Percentiles rank a stretch among this genome's conserved stretches.
Evolutionary conservation across 2,113 vertebrate genomes (phyloP).

Genomic region (Chitala chitala): DNA sequence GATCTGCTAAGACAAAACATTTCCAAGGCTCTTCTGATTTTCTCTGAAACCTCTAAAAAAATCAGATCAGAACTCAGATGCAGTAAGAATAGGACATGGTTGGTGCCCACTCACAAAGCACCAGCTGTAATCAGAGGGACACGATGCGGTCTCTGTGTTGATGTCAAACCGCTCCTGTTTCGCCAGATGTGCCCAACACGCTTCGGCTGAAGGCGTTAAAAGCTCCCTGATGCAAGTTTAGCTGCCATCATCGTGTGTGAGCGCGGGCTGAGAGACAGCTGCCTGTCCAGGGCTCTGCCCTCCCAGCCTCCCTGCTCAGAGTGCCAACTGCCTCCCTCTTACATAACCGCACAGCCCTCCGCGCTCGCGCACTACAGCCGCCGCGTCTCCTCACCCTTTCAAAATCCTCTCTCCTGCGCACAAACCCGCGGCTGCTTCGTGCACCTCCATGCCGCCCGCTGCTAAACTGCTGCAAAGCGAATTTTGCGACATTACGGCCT

Average conservation of each 20-base stretch:
- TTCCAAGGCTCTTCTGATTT: no score
- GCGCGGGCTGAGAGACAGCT: slow-evolving; percentile 46
- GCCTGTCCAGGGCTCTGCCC: slow-evolving; percentile 50
- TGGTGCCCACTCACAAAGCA: no score
- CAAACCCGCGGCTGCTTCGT: background rate
- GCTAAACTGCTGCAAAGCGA: background rate
- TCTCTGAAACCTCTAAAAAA: no score
- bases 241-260: background rate
- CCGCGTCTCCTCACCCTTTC: slow-evolving; percentile 49
- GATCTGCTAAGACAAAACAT: no score
- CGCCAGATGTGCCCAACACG: no score
- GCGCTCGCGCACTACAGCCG: slow-evolving; percentile 34
- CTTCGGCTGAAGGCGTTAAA: background rate
- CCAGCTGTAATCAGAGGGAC: no score
- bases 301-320: slow-evolving; percentile 39
- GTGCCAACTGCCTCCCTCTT: slow-evolving; percentile 62
- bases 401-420: slow-evolving; percentile 44
- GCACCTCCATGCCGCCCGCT: background rate
- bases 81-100: no score
- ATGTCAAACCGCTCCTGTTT: no score
- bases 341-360: slow-evolving; percentile 59
- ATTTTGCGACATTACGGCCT: background rate
- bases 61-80: no score
- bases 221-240: background rate
- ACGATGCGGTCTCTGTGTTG: no score